These are phyloP conservation scores for Craseonycteris thonglongyai DNA, from an alignment of 2,113 vertebrate species.

Conservation along the genomic window DNA sequence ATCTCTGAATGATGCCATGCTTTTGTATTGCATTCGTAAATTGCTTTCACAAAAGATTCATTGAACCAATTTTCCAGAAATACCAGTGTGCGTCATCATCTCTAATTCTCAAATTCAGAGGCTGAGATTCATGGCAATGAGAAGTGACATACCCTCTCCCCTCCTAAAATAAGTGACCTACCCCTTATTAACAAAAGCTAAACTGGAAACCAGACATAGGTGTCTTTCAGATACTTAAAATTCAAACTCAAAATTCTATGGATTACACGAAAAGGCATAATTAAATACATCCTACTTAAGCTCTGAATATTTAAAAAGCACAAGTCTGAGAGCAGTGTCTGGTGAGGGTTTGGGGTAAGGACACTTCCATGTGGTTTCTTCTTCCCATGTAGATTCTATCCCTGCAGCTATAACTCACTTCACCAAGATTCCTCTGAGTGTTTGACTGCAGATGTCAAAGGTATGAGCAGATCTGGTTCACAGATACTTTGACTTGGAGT, in stretches of 20 bases:
- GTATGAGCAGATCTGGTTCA: not conserved
- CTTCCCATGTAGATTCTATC: not conserved
- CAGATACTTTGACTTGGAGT: not conserved
- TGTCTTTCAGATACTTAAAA: not conserved
- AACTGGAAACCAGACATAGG: not conserved
- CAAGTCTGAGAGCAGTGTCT: not conserved
- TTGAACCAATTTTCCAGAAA: not conserved
- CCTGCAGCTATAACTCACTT: not conserved
- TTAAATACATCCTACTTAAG: not conserved
- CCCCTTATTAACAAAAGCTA: not conserved
- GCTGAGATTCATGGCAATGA: not conserved
- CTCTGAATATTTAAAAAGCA: not conserved
- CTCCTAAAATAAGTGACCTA: not conserved
- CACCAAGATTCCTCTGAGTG: not conserved
- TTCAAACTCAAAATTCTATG: not conserved
- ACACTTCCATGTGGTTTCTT: rapidly evolving
- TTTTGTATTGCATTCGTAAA: not conserved
- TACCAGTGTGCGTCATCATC: not conserved
- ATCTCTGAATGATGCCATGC: not conserved
- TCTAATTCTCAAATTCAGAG: not conserved
- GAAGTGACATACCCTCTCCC: not conserved
- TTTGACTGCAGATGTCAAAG: not conserved
- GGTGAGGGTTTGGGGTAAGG: rapidly evolving
- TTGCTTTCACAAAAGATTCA: not conserved
- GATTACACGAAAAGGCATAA: not conserved